Evolutionary conservation across 1,140 invertebrate genomes (phyloP).

Genomic region (Samia ricini): DNA sequence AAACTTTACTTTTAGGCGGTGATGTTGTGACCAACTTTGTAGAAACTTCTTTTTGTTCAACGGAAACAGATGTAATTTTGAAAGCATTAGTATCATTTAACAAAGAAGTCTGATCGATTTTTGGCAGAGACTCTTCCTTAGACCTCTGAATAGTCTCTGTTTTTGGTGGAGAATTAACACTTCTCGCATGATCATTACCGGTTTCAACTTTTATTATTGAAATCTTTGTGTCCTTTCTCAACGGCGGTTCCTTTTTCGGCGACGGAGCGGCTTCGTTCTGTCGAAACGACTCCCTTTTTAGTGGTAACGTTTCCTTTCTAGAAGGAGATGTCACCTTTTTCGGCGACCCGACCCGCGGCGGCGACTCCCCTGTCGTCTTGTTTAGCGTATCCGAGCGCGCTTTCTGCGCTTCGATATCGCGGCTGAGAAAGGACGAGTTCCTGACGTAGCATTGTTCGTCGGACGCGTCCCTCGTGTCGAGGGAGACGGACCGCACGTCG

Average conservation of each 20-base stretch:
- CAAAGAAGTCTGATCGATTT: not conserved
- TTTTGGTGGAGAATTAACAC: not conserved
- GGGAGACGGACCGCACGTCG: not conserved
- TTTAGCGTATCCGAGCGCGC: slow-evolving; percentile 19
- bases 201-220: not conserved
- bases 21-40: not conserved
- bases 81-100: not conserved
- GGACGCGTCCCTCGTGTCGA: slow-evolving; percentile 29
- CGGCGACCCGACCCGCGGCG: slow-evolving; percentile 17
- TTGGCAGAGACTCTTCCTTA: slow-evolving; percentile 1
- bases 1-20: not conserved
- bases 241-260: not conserved
- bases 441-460: slow-evolving; percentile 41
- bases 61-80: not conserved
- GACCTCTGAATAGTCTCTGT: not conserved
- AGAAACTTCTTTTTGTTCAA: too few species aligned
- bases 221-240: not conserved
- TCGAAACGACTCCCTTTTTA: not conserved
- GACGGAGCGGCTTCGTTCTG: not conserved
- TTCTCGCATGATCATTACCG: not conserved
- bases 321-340: slow-evolving; percentile 26
- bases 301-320: slow-evolving; percentile 20
- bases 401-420: slow-evolving; percentile 53
- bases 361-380: not conserved
- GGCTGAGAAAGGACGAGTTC: slow-evolving; percentile 55